phyloP scores from a whole-genome alignment of 2,113 vertebrate genomes.

The Macaca mulatta region DNA sequence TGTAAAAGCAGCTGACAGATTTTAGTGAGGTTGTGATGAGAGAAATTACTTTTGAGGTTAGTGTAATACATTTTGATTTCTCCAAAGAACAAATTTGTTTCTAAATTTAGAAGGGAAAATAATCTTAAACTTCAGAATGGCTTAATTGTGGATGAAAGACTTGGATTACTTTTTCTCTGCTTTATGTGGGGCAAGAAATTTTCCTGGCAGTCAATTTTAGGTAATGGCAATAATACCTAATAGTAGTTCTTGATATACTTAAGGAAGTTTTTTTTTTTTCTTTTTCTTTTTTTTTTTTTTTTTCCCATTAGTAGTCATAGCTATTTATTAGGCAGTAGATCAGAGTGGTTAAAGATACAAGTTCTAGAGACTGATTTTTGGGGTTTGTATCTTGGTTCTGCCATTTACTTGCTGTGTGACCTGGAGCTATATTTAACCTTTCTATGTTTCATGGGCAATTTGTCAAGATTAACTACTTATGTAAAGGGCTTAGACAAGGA shows the following conservation, averaged over 20 bases:
- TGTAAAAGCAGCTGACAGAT: background rate
- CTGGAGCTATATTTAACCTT: background rate
- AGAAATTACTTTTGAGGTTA: background rate
- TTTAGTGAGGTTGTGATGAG: background rate
- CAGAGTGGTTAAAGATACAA: background rate
- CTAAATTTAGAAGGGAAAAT: background rate
- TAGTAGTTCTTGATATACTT: background rate
- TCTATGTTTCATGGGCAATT: background rate
- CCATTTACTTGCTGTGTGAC: background rate
- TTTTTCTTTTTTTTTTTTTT: too few species aligned
- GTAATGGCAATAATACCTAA: background rate
- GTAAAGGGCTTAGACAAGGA: background rate
- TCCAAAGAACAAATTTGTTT: slow-evolving; percentile 3
- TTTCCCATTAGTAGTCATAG: background rate
- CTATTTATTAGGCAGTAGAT: background rate
- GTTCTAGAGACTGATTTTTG: background rate
- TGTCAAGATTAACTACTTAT: background rate
- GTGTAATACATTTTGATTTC: slow-evolving; percentile 34
- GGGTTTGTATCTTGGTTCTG: background rate
- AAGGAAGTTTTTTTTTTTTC: background rate
- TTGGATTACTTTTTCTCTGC: background rate
- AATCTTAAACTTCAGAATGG: background rate
- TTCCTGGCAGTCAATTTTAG: background rate
- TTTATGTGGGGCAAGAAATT: background rate
- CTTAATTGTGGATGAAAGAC: slow-evolving; percentile 24